These are phyloP conservation scores for Gambusia holbrooki DNA, from an alignment of 2,113 vertebrate species.

Conservation along the genomic window DNA sequence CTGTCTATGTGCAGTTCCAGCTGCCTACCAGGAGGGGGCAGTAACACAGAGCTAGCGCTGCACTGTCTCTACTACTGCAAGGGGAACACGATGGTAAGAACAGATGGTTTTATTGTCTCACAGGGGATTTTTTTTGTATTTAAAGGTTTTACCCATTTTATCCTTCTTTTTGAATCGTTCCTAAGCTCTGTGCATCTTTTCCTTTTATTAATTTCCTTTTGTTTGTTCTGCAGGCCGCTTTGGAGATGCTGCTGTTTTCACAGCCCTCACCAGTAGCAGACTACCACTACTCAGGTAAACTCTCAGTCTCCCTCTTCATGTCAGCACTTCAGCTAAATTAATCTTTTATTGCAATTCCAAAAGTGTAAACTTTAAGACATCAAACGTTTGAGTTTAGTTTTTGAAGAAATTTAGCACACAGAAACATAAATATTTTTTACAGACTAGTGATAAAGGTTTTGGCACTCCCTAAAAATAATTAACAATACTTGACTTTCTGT, in stretches of 20 bases:
- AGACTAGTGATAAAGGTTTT: too few species aligned
- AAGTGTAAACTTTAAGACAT: too few species aligned
- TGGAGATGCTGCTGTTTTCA: conserved; percentile 79
- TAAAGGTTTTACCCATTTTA: not conserved
- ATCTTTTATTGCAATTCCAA: too few species aligned
- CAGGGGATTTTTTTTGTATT: not conserved
- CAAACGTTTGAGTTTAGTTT: too few species aligned
- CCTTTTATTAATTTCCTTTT: not conserved
- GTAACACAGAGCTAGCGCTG: conserved; percentile 82
- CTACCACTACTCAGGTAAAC: conserved; percentile 82
- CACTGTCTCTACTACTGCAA: conserved; percentile 76
- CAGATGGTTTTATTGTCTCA: not conserved
- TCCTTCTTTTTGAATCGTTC: not conserved
- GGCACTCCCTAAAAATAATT: too few species aligned
- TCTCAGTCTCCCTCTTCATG: not conserved
- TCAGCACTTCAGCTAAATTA: not conserved
- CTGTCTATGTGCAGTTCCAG: conserved; percentile 81
- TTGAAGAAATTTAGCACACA: too few species aligned
- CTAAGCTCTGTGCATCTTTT: not conserved
- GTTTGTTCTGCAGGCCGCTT: conserved; percentile 63
- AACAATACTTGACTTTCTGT: too few species aligned
- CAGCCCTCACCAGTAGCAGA: conserved; percentile 64
- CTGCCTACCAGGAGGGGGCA: conserved; percentile 81
- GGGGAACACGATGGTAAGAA: conserved; percentile 77
- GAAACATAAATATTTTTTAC: too few species aligned